Conservation (phyloP, 2,797 vertebrate species). For the Selene dorsalis region DNA sequence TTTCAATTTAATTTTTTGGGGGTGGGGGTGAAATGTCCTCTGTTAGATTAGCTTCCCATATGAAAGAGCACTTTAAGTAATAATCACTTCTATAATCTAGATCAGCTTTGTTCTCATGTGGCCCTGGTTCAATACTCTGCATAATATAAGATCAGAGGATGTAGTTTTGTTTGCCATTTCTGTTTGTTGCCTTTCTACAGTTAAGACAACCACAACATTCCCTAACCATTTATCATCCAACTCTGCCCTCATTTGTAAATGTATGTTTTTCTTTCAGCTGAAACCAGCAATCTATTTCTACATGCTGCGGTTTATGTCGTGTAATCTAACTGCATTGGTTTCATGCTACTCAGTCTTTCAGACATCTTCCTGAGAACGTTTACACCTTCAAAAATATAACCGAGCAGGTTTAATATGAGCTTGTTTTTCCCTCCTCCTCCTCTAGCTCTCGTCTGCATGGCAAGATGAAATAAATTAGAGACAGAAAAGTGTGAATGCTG, state of each 20-base stretch:
- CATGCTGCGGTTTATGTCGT: background rate
- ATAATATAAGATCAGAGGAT: background rate
- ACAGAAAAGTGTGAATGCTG: slow-evolving; percentile 42
- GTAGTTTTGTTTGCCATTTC: background rate
- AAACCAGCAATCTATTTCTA: background rate
- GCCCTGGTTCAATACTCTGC: background rate
- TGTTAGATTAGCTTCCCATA: background rate
- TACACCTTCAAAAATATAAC: slow-evolving; percentile 28
- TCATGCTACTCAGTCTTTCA: background rate
- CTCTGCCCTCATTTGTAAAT: slow-evolving; percentile 1
- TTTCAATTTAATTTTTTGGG: too few relatives aligned
- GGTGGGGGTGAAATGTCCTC: background rate
- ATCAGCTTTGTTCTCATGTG: slow-evolving; percentile 9
- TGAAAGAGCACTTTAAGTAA: background rate
- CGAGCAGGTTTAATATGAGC: slow-evolving; percentile 18
- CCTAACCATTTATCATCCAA: background rate
- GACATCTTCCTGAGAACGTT: slow-evolving; percentile 13
- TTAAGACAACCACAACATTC: background rate
- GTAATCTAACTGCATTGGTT: background rate
- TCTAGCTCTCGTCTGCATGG: slow-evolving; percentile 11
- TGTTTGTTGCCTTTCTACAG: background rate
- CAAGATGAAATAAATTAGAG: slow-evolving; percentile 63
- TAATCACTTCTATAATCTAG: background rate
- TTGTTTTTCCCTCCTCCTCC: slow-evolving; percentile 3
- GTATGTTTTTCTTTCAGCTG: slow-evolving; percentile 1